These are phyloP conservation scores for Hypotaenidia philippensis DNA, from an alignment of 2,797 vertebrate genomes.

Conservation along the genomic window DNA sequence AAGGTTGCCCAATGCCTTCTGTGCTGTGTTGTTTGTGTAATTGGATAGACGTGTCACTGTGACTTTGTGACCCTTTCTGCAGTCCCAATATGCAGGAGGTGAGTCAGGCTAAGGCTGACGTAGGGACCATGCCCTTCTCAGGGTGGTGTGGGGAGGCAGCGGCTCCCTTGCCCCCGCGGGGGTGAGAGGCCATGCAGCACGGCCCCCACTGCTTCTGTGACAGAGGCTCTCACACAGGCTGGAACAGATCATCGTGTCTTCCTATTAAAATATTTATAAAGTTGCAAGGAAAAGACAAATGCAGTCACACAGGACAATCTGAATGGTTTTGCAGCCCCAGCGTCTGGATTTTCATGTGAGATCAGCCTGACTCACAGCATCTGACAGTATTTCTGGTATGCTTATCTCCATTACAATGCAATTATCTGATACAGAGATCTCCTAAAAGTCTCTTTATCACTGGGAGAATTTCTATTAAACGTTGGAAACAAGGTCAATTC, in stretches of 20 bases:
- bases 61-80: neutral
- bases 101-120: neutral
- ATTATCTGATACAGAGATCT: neutral
- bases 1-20: neutral
- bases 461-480: neutral
- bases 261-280: neutral
- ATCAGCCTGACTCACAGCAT: neutral
- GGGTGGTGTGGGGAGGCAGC: neutral
- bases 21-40: neutral
- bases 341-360: neutral
- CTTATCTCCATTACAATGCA: constrained; percentile 10
- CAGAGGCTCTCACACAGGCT: neutral
- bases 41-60: rapidly evolving
- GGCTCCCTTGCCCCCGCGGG: rapidly evolving
- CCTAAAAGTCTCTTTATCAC: neutral
- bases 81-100: neutral
- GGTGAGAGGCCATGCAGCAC: neutral
- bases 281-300: neutral
- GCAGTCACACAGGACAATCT: neutral
- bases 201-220: neutral
- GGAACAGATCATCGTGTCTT: neutral
- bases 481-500: constrained; percentile 23
- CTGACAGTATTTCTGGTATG: neutral
- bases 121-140: neutral
- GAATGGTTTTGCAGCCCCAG: neutral